Percentiles rank a stretch among this genome's conserved stretches.
Evolutionary conservation across 2,113 vertebrate genomes (phyloP).

Genomic region (Upupa epops): DNA sequence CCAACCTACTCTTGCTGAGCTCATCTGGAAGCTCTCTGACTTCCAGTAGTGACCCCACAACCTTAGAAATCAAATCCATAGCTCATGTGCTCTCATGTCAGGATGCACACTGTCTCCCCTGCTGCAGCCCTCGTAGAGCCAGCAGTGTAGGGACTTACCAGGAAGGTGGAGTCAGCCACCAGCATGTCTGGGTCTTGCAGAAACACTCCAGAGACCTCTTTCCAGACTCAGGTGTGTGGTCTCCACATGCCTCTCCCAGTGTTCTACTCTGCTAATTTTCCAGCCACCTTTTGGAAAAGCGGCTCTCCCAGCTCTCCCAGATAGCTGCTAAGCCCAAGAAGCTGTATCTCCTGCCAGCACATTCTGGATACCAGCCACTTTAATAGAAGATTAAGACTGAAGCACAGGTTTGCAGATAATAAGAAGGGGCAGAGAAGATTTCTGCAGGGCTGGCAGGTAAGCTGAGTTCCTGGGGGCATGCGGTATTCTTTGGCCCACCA

Average conservation of each 20-base stretch:
- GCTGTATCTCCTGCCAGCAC: background rate
- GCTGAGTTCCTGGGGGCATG: background rate
- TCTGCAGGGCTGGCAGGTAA: background rate
- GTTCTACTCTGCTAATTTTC: background rate
- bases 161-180: background rate
- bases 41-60: background rate
- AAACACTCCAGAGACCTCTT: background rate
- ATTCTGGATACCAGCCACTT: background rate
- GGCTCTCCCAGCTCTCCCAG: background rate
- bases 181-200: background rate
- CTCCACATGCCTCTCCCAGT: background rate
- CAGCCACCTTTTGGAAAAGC: background rate
- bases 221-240: background rate
- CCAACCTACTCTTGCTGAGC: background rate
- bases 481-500: accelerated
- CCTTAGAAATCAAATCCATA: background rate
- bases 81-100: background rate
- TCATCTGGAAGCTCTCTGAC: background rate
- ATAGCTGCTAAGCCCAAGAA: background rate
- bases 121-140: background rate
- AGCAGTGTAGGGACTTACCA: background rate
- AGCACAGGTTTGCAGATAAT: background rate
- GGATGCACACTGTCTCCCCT: background rate
- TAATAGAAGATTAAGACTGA: background rate
- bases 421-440: background rate